Evolutionary conservation across 2,113 vertebrate genomes (phyloP).

Genomic region (Buteo buteo): DNA sequence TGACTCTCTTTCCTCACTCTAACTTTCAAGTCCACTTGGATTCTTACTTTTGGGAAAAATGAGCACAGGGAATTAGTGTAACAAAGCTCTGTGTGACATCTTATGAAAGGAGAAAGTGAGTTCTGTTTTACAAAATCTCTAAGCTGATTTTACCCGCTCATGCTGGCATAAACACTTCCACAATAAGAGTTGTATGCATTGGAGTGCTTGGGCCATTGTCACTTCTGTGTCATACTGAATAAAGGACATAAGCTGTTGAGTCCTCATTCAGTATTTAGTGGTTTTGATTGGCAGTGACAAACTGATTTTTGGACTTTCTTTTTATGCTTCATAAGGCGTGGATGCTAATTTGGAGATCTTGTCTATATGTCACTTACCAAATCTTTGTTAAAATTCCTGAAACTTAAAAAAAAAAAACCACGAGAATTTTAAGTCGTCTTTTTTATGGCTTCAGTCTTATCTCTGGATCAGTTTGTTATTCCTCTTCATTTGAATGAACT

Average conservation of each 20-base stretch:
- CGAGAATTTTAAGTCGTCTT: neutral
- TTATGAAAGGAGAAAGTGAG: neutral
- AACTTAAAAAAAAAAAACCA: neutral
- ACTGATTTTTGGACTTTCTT: neutral
- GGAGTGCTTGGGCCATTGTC: neutral
- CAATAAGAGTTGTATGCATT: neutral
- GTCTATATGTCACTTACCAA: neutral
- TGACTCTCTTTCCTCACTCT: neutral
- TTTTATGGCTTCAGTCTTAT: neutral
- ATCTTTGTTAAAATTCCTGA: neutral
- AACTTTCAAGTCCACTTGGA: neutral
- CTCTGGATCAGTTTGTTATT: neutral
- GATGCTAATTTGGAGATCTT: neutral
- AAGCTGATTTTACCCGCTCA: neutral
- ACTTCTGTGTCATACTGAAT: neutral
- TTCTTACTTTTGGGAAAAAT: neutral
- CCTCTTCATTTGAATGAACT: neutral
- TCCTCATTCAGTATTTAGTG: neutral
- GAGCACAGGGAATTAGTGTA: neutral
- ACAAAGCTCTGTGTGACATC: neutral
- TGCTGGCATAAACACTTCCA: neutral
- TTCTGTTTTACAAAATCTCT: neutral
- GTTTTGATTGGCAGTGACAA: neutral
- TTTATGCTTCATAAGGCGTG: neutral
- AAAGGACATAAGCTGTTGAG: neutral